Base-by-base conservation (phyloP, 1,140 invertebrate genomes). In the Ephestia elutella region DNA sequence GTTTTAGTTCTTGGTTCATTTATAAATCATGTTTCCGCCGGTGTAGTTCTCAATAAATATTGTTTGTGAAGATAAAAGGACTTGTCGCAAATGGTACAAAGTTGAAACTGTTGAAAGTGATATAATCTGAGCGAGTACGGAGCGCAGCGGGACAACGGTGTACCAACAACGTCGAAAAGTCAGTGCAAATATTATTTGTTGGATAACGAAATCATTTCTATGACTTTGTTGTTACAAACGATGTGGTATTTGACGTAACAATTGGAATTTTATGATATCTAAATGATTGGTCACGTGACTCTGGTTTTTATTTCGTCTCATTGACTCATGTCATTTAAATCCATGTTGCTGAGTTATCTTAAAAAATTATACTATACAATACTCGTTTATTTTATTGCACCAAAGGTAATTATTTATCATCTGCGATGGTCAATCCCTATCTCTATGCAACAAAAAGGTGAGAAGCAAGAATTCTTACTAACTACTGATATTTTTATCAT, bases 51-150 rank as follows among this genome's bases (percentile, higher is more conserved):
- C 66, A 68, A 76, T 80, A 81, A 83, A 82, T 80, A 77, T 81
- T 72, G 59, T 62, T 58, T 60, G 58, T 64, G 65, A 64, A 62
- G 73, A 79, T 79, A 82, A 76, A 71, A 71, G 35, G 66, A 70
- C 69, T 56, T 73, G 71, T 68, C 68, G 70, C 70, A 67, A 72
- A 55, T 65, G 62, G 73, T 71, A 81, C 81, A 79, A 73, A 82
- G 80, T 86, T 81, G 74, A 83, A 74, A 74, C 70, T 75, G 81
- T 86, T 81, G 74, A 83, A 74, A 74, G 70, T 77, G 81, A 84
- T 86, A 84, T 66, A 54, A 81, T 80, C 81, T 81, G 73, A 44
- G 70, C 77, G 76, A 76, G 72, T 65, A 32, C 30, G 59, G 38
- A 50, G 60, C 66, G 56, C 68, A 73, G 72, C 70, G 62, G 19